Conservation (phyloP, 1,140 invertebrate species). For the Drosophila malerkotliana region DNA sequence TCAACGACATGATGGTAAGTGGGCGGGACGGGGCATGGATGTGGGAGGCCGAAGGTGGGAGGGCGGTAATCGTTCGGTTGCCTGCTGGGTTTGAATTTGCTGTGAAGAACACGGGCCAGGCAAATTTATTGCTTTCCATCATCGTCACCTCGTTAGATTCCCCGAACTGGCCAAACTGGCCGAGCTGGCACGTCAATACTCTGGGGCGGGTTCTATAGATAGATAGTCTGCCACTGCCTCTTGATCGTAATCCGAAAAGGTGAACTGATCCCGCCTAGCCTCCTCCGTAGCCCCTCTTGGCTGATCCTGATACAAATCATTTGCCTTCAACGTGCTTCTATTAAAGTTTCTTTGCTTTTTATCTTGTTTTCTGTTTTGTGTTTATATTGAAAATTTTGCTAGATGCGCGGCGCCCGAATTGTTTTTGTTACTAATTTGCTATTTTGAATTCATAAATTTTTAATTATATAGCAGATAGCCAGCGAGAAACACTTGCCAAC, state of each 20-base stretch:
- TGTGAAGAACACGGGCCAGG: constrained; percentile 69
- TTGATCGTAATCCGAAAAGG: constrained; percentile 27
- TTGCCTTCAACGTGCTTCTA: constrained; percentile 25
- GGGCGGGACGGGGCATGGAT: neutral
- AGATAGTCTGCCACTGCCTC: constrained; percentile 2
- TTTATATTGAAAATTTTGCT: constrained; percentile 59
- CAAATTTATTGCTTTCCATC: constrained; percentile 82
- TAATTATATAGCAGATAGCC: constrained; percentile 70
- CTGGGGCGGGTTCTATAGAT: constrained; percentile 1
- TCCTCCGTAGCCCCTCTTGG: neutral
- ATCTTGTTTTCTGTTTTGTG: constrained; percentile 45
- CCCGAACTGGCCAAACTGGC: constrained; percentile 26
- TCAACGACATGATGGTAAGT: constrained; percentile 88
- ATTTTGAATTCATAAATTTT: constrained; percentile 79
- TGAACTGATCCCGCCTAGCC: neutral
- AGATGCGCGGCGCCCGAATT: constrained; percentile 50
- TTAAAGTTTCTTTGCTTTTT: constrained; percentile 39
- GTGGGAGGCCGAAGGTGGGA: neutral
- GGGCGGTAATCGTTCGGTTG: neutral
- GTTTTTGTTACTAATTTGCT: constrained; percentile 78
- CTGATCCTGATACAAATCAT: constrained; percentile 46
- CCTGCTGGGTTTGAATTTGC: constrained; percentile 72
- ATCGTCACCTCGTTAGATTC: constrained; percentile 76
- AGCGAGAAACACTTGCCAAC: constrained; percentile 46
- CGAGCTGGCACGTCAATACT: constrained; percentile 44